A percentile compares a stretch with the other conserved stretches of the same genome.
phyloP scores from a whole-genome alignment of 2,113 vertebrate species.

The Ailuropoda melanoleuca region DNA sequence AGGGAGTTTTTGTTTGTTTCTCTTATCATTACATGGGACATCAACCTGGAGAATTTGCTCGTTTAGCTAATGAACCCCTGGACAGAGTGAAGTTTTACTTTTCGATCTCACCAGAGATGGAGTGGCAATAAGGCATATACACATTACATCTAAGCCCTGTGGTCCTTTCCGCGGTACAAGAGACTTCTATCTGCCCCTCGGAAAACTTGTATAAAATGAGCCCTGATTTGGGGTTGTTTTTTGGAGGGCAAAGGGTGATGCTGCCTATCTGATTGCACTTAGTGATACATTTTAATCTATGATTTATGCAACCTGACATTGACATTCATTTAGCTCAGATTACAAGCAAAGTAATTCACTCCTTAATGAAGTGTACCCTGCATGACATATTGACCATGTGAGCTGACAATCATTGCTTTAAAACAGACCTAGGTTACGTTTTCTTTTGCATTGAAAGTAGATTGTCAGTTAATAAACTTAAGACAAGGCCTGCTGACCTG shows the following conservation, averaged over 20 bases:
- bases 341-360: conserved; percentile 81
- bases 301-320: conserved; percentile 80
- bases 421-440: conserved; percentile 77
- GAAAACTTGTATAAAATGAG: conserved; percentile 53
- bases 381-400: conserved; percentile 80
- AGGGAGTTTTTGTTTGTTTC: background rate
- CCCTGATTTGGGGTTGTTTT: conserved; percentile 75
- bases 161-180: conserved; percentile 25
- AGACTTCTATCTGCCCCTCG: conserved; percentile 57
- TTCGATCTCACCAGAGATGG: background rate
- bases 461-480: conserved; percentile 82
- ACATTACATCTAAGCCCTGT: conserved; percentile 29
- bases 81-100: conserved; percentile 42
- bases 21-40: background rate
- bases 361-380: conserved; percentile 82
- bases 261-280: conserved; percentile 70
- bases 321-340: conserved; percentile 83
- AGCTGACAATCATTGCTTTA: conserved; percentile 79
- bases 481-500: conserved; percentile 47
- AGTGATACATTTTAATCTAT: conserved; percentile 76
- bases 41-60: conserved; percentile 37
- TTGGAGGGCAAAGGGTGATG: conserved; percentile 66
- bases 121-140: background rate
- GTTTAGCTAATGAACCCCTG: background rate
- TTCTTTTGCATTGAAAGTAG: conserved; percentile 80